phyloP scores from a whole-genome alignment of 1,140 invertebrate genomes.

The Pogonognathellus flavescens region DNA sequence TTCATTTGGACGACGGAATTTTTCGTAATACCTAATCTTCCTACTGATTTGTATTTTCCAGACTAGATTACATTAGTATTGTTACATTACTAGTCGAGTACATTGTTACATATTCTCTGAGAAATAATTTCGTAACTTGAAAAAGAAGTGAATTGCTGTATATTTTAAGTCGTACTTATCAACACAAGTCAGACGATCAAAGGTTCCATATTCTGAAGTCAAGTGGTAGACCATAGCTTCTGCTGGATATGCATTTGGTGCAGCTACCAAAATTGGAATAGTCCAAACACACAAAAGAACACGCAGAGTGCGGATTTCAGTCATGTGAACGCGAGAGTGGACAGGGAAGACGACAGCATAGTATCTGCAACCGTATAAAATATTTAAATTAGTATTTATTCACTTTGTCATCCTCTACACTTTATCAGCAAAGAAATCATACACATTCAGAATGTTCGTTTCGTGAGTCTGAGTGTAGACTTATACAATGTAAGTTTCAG shows the following conservation, averaged over 20 bases:
- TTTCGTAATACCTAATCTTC: no score
- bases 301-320: conserved; percentile 69
- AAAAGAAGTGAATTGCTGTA: no score
- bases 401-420: no score
- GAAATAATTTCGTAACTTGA: no score
- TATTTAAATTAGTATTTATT: no score
- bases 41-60: no score
- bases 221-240: conserved; percentile 67
- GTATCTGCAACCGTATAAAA: conserved; percentile 69
- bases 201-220: conserved; percentile 69
- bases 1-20: no score
- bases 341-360: conserved; percentile 73
- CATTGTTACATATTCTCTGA: no score
- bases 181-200: conserved; percentile 70
- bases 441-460: not conserved
- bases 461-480: not conserved
- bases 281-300: conserved; percentile 71
- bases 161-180: conserved; percentile 67
- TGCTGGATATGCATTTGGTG: conserved; percentile 69
- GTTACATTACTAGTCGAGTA: no score
- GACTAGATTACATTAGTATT: no score
- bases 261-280: conserved; percentile 69
- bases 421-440: not conserved
- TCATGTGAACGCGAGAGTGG: conserved; percentile 70
- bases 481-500: not conserved